Evolutionary conservation across 2,113 vertebrate species (phyloP), one percentile per base, ranked within the genome.

Genomic region (Pseudopipra pipra): DNA sequence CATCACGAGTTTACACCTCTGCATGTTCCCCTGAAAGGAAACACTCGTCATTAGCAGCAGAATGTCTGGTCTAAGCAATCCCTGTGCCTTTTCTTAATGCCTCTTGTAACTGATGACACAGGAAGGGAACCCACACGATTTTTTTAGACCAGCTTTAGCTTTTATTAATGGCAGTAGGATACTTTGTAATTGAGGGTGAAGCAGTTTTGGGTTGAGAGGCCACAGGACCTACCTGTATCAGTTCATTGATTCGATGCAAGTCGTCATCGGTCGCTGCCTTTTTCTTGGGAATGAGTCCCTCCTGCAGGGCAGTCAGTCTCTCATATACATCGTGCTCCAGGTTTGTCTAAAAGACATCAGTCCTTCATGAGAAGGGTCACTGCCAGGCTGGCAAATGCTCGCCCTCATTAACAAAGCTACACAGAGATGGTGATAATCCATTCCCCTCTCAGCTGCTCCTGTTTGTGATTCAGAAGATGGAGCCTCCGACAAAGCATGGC

Each of bases 1-100:
- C 99, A 99, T 99, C 92, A 99, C 99, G n/a, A 99, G 98, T 97
- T 99, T 99, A 95, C 99, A 99, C 96, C 99, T 99, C 97, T 99
- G 99, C 99, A 99, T 99, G 90, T 99, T 99, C 93, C 99, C 99
- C 99, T 99, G 98, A 22, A 98, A 97, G 12, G 66, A 97, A 96
- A 98, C 41, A 95, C 20, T 11, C 0, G 3, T 79, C 44, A 90
- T 67, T 51, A 59, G 74, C 44, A 8, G 5, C 49, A 55, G 61
- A 54, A 28, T 1, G 1, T 22, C 33, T 10, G 11, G 15, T n/a
- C 55, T 43, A 14, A 77, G 21, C 54, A 49, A 35, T 5, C 19
- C 4, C 67, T 18, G 17, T 23, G 30, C 51, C 31, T 56, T 43
- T 46, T 47, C 27, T 33, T 46, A 35, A 46, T 15, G 24, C 46